A percentile compares a stretch with the other conserved stretches of the same genome.
Conservation (phyloP, 2,888 invertebrate species). For the Falcaria lacertinaria region DNA sequence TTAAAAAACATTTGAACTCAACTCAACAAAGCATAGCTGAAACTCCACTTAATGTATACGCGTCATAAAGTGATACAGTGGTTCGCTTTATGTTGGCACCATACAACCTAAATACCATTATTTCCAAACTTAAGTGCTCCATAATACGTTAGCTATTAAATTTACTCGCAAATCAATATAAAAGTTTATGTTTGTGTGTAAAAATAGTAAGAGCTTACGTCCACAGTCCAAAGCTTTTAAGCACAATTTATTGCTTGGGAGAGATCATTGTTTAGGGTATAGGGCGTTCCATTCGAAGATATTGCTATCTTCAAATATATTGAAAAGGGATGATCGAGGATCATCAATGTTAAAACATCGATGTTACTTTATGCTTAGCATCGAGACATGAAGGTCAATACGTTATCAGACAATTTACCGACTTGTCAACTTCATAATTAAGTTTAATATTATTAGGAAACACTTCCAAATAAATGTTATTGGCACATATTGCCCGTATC, state of each 20-base stretch:
- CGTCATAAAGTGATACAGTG: constrained; percentile 15
- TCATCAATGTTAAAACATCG: too few species aligned
- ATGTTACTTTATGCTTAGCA: too few species aligned
- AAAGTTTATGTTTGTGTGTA: constrained; percentile 12
- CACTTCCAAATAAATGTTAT: too few species aligned
- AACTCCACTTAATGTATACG: constrained; percentile 10
- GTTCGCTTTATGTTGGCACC: constrained; percentile 23
- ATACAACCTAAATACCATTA: constrained; percentile 39
- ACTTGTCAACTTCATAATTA: too few species aligned
- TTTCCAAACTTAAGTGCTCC: constrained; percentile 31
- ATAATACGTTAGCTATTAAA: constrained; percentile 31
- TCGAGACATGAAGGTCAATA: too few species aligned
- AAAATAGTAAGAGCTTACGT: background rate
- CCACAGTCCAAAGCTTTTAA: background rate
- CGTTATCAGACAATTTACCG: too few species aligned
- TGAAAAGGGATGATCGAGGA: too few species aligned
- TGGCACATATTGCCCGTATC: too few species aligned
- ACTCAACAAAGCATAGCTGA: background rate
- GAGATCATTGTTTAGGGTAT: background rate
- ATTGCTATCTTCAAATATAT: too few species aligned
- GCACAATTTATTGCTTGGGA: background rate
- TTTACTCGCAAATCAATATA: constrained; percentile 30
- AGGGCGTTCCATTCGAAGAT: too few species aligned
- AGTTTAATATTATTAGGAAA: too few species aligned
- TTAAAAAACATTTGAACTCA: background rate